phyloP scores from a whole-genome alignment of 1,140 invertebrate species.

The Theocolax elegans region DNA sequence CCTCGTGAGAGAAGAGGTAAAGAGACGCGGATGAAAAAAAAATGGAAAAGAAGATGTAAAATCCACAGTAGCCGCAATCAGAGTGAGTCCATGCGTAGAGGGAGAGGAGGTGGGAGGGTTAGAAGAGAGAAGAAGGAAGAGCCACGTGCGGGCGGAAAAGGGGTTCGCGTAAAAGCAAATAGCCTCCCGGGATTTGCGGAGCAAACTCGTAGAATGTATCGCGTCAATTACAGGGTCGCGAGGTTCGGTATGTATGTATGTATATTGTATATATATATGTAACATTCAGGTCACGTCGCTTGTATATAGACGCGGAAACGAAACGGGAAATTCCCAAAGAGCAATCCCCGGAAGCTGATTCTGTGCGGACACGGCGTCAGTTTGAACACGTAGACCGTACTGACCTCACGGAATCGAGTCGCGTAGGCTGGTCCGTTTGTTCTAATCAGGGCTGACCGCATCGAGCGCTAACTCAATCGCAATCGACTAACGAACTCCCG shows the following conservation, averaged over 20 bases:
- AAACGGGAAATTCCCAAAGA: constrained; percentile 6
- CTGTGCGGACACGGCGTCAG: too few species aligned
- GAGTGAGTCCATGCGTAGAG: constrained; percentile 4
- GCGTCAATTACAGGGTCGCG: constrained; percentile 10
- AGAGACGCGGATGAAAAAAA: too few species aligned
- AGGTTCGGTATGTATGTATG: neutral
- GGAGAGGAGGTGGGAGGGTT: neutral
- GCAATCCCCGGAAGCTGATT: too few species aligned
- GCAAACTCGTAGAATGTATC: constrained; percentile 21
- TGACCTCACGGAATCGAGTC: constrained; percentile 61
- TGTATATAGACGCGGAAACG: neutral
- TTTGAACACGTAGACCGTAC: neutral
- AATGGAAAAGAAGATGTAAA: too few species aligned
- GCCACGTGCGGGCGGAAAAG: too few species aligned
- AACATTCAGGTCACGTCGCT: neutral
- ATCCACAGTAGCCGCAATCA: constrained; percentile 2
- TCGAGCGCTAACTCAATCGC: constrained; percentile 62
- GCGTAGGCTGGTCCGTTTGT: constrained; percentile 65
- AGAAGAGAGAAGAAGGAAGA: too few species aligned
- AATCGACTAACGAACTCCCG: constrained; percentile 65
- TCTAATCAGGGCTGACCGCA: constrained; percentile 66
- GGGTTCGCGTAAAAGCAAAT: constrained; percentile 14
- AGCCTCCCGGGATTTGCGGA: constrained; percentile 13
- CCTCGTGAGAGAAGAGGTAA: too few species aligned
- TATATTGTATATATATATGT: too few species aligned